Conservation (phyloP, 2,113 vertebrate genomes). For the Asarcornis scutulata region DNA sequence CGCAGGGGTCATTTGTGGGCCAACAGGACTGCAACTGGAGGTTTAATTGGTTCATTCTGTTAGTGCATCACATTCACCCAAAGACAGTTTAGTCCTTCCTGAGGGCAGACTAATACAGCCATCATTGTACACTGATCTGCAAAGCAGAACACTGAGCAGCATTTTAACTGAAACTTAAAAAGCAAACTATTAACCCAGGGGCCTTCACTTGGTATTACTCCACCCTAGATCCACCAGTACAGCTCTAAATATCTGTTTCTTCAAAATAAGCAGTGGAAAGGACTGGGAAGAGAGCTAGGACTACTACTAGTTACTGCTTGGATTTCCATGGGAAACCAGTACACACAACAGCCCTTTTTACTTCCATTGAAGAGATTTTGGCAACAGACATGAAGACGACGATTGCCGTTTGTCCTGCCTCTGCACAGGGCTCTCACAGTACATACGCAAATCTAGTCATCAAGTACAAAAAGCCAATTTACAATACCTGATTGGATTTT, state of each 20-base stretch:
- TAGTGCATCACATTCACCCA: neutral
- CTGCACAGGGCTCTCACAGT: constrained; percentile 55
- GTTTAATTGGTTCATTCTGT: neutral
- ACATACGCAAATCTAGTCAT: constrained; percentile 56
- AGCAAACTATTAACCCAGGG: constrained; percentile 15
- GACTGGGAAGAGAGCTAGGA: constrained; percentile 44
- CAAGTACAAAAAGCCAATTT: constrained; percentile 65
- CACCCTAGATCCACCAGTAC: constrained; percentile 12
- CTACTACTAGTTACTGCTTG: constrained; percentile 61
- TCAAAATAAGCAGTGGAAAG: constrained; percentile 12
- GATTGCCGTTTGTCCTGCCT: constrained; percentile 53
- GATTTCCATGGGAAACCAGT: constrained; percentile 65
- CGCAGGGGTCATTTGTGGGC: neutral
- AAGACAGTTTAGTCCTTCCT: neutral
- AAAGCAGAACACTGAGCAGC: neutral
- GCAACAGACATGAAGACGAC: constrained; percentile 49
- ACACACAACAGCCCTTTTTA: constrained; percentile 65
- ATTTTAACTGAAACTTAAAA: constrained; percentile 7
- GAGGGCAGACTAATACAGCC: neutral
- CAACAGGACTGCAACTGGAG: neutral
- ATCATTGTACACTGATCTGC: neutral
- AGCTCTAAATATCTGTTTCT: constrained; percentile 27
- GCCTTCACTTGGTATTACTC: constrained; percentile 8
- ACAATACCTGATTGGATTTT: constrained; percentile 62
- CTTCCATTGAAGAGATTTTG: constrained; percentile 55